Evolutionary conservation across 2,113 vertebrate genomes (phyloP), one percentile per base, ranked within the genome.

Genomic region (Phalacrocorax brasilianus): DNA sequence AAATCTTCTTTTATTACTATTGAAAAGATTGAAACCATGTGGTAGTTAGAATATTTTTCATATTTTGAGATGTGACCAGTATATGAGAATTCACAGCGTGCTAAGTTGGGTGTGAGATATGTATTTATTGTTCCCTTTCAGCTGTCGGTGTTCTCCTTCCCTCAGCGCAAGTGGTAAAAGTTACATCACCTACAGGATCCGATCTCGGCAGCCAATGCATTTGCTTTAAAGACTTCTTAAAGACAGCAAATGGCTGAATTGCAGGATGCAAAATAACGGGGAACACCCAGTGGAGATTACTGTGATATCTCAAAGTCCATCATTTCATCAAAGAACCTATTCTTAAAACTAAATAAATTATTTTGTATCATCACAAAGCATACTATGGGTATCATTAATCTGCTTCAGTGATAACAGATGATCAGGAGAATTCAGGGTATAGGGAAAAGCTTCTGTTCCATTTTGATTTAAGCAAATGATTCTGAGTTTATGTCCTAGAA

Each of bases 401-500:
- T 83, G 40, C 59, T 75, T 23, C 65, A 63, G 7, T 89, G 45
- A 38, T 52, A 71, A 56, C 72, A 89, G 40, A 33, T 87, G 28
- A 56, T 89, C 17, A 81, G 67, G 30, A 81, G 22, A 52, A 87
- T 90, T 80, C 71, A 71, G 85, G 30, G 9, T 52, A 24, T 8
- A 45, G 47, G 91, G n/a, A 86, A 83, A 47, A 44, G 27, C 52
- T 72, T 88, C 62, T 93, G 35, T 91, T 91, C 45, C 58, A 6
- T 70, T 88, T 91, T 53, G 74, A 74, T 94, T 92, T 92, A 53
- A 88, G 89, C 33, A 82, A 65, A 68, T 93, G 55, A 55, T 91
- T 96, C 88, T 95, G 77, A 97, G 53, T 78, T 89, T 76, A 30
- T 76, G n/a, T 55, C 66, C 66, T 70, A 59, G 27, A 47, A 89